Conservation (phyloP, 2,888 invertebrate species). For the Rhingia rostrata region DNA sequence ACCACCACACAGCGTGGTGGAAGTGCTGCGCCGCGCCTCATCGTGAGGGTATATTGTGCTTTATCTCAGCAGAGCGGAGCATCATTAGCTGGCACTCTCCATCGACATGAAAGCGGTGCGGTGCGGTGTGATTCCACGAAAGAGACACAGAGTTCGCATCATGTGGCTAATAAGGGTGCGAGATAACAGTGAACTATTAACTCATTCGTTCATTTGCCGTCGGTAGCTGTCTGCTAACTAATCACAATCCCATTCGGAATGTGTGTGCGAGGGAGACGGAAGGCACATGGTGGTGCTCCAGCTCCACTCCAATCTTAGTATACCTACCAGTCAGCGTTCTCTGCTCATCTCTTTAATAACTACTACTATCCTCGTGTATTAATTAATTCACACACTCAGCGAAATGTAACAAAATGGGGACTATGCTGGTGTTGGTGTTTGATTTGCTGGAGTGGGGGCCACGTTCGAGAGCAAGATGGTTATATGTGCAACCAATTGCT, state of each 20-base stretch:
- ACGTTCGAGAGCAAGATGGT: conserved; percentile 38
- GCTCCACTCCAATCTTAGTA: conserved; percentile 39
- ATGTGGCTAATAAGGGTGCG: conserved; percentile 64
- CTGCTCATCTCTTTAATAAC: conserved; percentile 55
- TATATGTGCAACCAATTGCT: conserved; percentile 41
- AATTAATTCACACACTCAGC: conserved; percentile 63
- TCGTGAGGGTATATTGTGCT: conserved; percentile 22
- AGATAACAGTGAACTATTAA: conserved; percentile 61
- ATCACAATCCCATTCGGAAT: conserved; percentile 48
- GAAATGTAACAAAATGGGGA: conserved; percentile 63
- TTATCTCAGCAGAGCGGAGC: conserved; percentile 4
- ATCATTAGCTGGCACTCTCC: conserved; percentile 41
- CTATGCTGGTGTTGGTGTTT: conserved; percentile 35
- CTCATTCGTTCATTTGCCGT: conserved; percentile 71
- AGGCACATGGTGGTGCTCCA: conserved; percentile 27
- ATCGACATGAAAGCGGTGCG: not conserved
- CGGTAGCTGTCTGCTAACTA: conserved; percentile 64
- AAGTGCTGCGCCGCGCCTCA: not conserved
- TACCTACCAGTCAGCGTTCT: not conserved
- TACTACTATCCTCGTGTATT: conserved; percentile 37
- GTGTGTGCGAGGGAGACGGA: conserved; percentile 63
- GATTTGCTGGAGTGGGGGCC: conserved; percentile 25
- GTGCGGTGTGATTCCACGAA: conserved; percentile 18
- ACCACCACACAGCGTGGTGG: conserved; percentile 19
- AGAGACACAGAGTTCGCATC: conserved; percentile 28